Percentiles rank a stretch among this genome's conserved stretches.
Conservation (phyloP, 2,888 invertebrate species). For the Meiosimyza decipiens region DNA sequence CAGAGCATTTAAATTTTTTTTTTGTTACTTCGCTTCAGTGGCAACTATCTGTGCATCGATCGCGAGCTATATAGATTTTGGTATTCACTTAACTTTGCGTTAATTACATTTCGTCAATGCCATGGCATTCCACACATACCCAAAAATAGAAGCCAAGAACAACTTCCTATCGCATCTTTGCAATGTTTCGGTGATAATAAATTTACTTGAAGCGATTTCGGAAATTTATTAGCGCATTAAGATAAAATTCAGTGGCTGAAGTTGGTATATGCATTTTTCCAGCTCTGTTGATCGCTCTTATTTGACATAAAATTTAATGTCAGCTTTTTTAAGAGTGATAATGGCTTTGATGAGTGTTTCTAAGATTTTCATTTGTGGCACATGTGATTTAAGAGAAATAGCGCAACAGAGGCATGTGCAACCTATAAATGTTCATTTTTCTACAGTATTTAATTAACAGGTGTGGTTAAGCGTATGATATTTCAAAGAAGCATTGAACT, state of each 20-base stretch:
- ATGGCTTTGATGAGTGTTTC: conserved; percentile 18
- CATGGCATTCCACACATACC: conserved; percentile 49
- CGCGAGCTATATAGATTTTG: conserved; percentile 31
- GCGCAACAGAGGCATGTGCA: neutral
- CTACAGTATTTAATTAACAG: conserved; percentile 22
- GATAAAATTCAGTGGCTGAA: conserved; percentile 51
- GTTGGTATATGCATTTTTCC: neutral
- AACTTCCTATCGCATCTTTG: too few relatives aligned
- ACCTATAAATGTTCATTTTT: neutral
- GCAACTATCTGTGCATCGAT: conserved; percentile 16
- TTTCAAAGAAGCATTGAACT: neutral
- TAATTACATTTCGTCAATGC: conserved; percentile 58
- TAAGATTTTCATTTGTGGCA: conserved; percentile 21
- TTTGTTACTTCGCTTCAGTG: too few relatives aligned
- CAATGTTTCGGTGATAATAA: conserved; percentile 37
- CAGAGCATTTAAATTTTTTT: too few relatives aligned
- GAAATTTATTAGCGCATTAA: conserved; percentile 65
- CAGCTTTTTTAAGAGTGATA: conserved; percentile 24
- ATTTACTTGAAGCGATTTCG: conserved; percentile 59
- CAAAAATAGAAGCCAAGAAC: neutral
- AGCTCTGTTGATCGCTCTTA: conserved; percentile 1
- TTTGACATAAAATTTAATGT: conserved; percentile 39
- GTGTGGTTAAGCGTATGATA: conserved; percentile 11
- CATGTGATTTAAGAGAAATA: conserved; percentile 3
- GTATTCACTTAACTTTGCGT: conserved; percentile 45